These are phyloP conservation scores for Aleiodes alternator DNA, from an alignment of 2,888 invertebrate genomes.

Conservation along the genomic window DNA sequence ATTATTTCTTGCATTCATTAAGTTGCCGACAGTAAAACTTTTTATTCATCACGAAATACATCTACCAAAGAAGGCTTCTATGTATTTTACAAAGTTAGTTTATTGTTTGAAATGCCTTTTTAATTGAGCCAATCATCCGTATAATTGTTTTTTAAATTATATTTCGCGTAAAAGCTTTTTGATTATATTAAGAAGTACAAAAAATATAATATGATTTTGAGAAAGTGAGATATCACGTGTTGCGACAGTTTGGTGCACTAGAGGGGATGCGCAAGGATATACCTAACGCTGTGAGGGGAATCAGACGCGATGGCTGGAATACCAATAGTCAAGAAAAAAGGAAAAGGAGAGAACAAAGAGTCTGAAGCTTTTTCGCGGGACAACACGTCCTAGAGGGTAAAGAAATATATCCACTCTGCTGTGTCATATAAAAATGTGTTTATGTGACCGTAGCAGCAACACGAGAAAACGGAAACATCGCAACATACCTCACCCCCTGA, in stretches of 20 bases:
- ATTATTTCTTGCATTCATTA: conserved; percentile 73
- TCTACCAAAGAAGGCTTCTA: no score
- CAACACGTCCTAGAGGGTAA: conserved; percentile 53
- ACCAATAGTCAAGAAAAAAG: conserved; percentile 58
- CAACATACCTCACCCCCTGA: conserved; percentile 13
- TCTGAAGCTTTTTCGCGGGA: conserved; percentile 59
- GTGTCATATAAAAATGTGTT: conserved; percentile 72
- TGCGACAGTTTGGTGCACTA: conserved; percentile 21
- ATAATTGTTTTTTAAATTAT: background rate
- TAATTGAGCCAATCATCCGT: background rate
- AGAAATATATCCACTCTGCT: conserved; percentile 68
- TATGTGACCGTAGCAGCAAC: conserved; percentile 61
- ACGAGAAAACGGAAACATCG: conserved; percentile 63
- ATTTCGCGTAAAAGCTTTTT: background rate
- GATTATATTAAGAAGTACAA: background rate
- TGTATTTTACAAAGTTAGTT: conserved; percentile 3
- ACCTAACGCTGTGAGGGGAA: conserved; percentile 51
- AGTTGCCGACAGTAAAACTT: conserved; percentile 63
- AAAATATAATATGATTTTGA: background rate
- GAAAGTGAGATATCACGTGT: conserved; percentile 26
- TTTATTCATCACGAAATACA: conserved; percentile 59
- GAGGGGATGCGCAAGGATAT: conserved; percentile 41
- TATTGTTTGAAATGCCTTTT: background rate
- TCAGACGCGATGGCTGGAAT: conserved; percentile 60
- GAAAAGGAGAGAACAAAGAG: conserved; percentile 60